Conservation (phyloP, 2,113 vertebrate genomes). For the Protomyctophum bolini region DNA sequence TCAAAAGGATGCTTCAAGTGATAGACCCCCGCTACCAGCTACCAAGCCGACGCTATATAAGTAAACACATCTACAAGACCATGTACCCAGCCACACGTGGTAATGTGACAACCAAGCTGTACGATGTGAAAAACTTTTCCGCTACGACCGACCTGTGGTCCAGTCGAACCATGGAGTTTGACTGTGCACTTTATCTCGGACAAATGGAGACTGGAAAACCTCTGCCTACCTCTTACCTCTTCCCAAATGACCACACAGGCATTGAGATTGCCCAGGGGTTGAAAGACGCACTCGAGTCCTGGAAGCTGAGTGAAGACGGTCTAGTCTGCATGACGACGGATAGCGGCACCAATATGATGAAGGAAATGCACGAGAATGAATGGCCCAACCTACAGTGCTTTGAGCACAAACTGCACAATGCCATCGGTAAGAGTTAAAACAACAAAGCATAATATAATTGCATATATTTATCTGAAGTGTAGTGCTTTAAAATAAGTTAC, state of each 20-base stretch:
- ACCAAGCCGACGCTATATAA: conserved; percentile 2
- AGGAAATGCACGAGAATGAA: conserved; percentile 5
- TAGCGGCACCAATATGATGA: conserved; percentile 9
- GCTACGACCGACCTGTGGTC: conserved; percentile 20
- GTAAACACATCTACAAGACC: background rate
- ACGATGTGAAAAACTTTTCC: background rate
- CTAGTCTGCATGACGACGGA: conserved; percentile 19
- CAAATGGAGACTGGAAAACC: background rate
- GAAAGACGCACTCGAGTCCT: conserved; percentile 11
- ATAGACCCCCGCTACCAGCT: conserved; percentile 9
- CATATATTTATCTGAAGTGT: background rate
- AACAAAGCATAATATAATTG: background rate
- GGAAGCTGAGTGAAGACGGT: conserved; percentile 12
- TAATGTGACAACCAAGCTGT: background rate
- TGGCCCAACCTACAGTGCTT: conserved; percentile 21
- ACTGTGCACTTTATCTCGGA: conserved; percentile 13
- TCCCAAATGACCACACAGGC: conserved; percentile 28
- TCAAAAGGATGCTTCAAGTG: background rate
- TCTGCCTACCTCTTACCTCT: conserved; percentile 28
- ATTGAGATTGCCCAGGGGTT: conserved; percentile 17
- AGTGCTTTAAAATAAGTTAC: too few relatives aligned
- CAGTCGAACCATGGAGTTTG: conserved; percentile 9
- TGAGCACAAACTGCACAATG: conserved; percentile 7
- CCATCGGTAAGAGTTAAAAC: background rate
- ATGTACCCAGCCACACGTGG: background rate